phyloP scores from a whole-genome alignment of 2,888 invertebrate genomes.

The Ferrisia virgata region DNA sequence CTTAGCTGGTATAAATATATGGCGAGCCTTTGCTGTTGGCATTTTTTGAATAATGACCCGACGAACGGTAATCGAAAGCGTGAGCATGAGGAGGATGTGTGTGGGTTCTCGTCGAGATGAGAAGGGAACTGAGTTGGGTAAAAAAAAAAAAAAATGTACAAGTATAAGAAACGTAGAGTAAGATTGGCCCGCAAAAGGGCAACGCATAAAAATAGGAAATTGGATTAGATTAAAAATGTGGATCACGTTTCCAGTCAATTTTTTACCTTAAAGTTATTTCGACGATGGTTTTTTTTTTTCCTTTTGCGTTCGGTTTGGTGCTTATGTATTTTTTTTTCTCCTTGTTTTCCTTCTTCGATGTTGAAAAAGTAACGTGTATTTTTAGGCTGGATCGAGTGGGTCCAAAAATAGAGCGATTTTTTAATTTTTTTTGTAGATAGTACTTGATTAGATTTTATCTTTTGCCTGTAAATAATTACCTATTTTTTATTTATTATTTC shows the following conservation, averaged over 20 bases:
- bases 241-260: constrained; percentile 39
- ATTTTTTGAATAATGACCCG: constrained; percentile 39
- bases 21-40: neutral
- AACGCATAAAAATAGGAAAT: constrained; percentile 38
- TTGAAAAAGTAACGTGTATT: neutral
- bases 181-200: neutral
- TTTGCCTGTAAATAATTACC: neutral
- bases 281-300: neutral
- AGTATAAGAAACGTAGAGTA: neutral
- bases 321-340: neutral
- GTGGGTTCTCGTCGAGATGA: neutral
- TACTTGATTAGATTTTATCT: neutral
- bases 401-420: neutral
- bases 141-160: too few relatives aligned
- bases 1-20: too few relatives aligned
- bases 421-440: neutral
- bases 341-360: neutral
- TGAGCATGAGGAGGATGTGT: neutral
- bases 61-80: neutral
- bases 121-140: too few relatives aligned
- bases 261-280: constrained; percentile 42
- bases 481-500: too few relatives aligned
- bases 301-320: neutral
- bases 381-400: neutral
- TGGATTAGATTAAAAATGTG: constrained; percentile 43